Evolutionary conservation across 2,888 invertebrate species (phyloP).

Genomic region (Cenopis cana): DNA sequence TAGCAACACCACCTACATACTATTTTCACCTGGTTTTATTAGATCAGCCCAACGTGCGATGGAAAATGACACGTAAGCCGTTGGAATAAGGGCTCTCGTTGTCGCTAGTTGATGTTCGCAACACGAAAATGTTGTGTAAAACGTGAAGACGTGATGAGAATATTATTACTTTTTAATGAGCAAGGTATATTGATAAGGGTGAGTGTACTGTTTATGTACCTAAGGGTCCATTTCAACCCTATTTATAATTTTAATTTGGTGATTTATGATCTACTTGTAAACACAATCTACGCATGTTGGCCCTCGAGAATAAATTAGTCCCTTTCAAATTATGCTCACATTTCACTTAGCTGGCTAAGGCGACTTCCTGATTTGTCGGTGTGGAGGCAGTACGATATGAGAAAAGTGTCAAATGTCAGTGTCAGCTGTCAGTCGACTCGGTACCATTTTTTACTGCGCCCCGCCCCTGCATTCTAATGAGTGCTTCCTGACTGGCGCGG

Average conservation of each 20-base stretch:
- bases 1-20: constrained; percentile 70
- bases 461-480: too few relatives aligned
- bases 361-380: too few relatives aligned
- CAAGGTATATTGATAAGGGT: constrained; percentile 54
- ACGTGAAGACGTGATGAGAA: constrained; percentile 68
- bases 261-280: background rate
- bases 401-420: too few relatives aligned
- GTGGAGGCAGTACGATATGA: too few relatives aligned
- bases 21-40: constrained; percentile 54
- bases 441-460: too few relatives aligned
- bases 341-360: too few relatives aligned
- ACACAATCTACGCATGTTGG: background rate
- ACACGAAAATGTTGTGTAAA: constrained; percentile 46
- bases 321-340: too few relatives aligned
- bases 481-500: too few relatives aligned
- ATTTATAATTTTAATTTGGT: background rate
- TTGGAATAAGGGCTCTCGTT: constrained; percentile 49
- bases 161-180: constrained; percentile 69
- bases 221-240: background rate
- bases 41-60: constrained; percentile 52
- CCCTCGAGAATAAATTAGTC: too few relatives aligned
- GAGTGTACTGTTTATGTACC: constrained; percentile 31
- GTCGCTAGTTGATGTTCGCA: constrained; percentile 31
- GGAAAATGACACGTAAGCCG: constrained; percentile 51
- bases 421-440: too few relatives aligned